phyloP scores from a whole-genome alignment of 2,797 vertebrate genomes.

The Benthosema pterotum region DNA sequence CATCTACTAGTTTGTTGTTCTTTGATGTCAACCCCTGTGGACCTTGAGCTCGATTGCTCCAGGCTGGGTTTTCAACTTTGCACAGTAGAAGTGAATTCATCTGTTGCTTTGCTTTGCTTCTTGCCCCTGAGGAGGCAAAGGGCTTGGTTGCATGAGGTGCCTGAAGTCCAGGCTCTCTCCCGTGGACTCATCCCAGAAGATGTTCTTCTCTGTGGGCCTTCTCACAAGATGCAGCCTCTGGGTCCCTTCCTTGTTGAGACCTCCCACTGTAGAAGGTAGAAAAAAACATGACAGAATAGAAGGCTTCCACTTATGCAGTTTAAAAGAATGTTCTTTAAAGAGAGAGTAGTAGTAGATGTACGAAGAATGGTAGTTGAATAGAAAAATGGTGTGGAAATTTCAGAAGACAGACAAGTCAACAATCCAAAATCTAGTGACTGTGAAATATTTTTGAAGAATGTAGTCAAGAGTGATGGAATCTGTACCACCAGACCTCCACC shows the following conservation, averaged over 20 bases:
- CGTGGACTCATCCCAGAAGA: constrained; percentile 81
- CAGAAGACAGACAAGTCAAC: no score
- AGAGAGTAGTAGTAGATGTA: no score
- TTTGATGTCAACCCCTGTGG: constrained; percentile 12
- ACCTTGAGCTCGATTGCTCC: constrained; percentile 3
- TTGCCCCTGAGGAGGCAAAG: constrained; percentile 20
- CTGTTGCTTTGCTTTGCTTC: not conserved
- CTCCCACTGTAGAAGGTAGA: constrained; percentile 21
- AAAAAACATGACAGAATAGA: not conserved
- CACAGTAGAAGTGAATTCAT: not conserved
- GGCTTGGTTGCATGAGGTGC: constrained; percentile 45
- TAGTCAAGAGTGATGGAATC: not conserved
- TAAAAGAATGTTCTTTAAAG: no score
- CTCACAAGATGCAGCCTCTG: constrained; percentile 58
- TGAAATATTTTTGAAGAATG: not conserved
- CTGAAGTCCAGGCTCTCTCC: constrained; percentile 58
- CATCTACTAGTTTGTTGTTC: not conserved
- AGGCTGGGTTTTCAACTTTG: not conserved
- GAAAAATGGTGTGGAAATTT: no score
- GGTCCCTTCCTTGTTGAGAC: constrained; percentile 20
- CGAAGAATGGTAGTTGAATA: no score
- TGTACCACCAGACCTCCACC: not conserved
- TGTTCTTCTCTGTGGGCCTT: constrained; percentile 60
- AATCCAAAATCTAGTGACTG: not conserved
- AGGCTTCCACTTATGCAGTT: no score